Conservation (phyloP, 2,113 vertebrate species). For the Macquaria ambigua region DNA sequence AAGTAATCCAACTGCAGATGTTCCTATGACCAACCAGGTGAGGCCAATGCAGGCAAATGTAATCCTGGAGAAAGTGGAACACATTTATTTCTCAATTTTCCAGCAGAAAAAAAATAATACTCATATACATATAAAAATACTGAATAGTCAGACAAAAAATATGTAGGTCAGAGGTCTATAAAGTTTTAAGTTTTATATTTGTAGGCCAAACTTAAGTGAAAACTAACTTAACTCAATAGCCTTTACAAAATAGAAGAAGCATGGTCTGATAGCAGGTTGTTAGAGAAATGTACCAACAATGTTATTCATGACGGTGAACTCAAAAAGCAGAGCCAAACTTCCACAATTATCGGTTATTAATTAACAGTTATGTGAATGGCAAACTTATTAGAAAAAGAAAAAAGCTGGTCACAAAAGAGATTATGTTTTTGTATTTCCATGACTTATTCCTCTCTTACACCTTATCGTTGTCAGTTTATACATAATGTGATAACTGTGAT, state of each 20-base stretch:
- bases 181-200: neutral
- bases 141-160: neutral
- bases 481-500: neutral
- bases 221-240: neutral
- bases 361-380: neutral
- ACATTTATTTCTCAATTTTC: neutral
- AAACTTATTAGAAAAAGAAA: neutral
- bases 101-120: neutral
- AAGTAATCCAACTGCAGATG: conserved; percentile 90
- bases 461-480: neutral
- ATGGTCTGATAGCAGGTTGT: neutral
- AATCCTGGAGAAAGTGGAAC: conserved; percentile 81
- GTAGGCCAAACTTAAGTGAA: neutral
- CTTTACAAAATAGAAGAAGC: neutral
- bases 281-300: neutral
- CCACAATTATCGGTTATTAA: neutral
- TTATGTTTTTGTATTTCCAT: neutral
- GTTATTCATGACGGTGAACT: neutral
- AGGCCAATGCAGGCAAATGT: conserved; percentile 90
- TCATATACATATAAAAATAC: neutral
- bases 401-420: neutral
- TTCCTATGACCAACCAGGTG: conserved; percentile 91
- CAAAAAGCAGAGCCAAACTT: neutral
- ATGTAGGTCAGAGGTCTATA: neutral
- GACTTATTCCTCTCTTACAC: neutral